A percentile compares a stretch with the other conserved stretches of the same genome.
These are phyloP conservation scores for Lagopus leucura DNA, from an alignment of 2,113 vertebrate genomes.

Conservation along the genomic window DNA sequence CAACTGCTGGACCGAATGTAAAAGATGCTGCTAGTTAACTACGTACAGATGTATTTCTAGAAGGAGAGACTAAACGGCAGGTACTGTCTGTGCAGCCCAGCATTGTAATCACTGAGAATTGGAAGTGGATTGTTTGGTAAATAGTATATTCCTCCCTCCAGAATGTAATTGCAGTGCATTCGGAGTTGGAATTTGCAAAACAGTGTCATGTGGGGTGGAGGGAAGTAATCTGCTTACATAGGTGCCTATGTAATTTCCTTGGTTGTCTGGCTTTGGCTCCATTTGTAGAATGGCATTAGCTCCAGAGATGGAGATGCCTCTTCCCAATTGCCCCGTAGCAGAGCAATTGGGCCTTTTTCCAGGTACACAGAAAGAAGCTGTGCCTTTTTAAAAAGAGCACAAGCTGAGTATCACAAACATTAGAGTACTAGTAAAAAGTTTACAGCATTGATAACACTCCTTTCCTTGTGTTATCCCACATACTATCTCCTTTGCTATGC, in stretches of 20 bases:
- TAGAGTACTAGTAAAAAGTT: not conserved
- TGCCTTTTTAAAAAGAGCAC: not conserved
- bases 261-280: not conserved
- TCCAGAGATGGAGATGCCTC: not conserved
- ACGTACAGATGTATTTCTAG: not conserved
- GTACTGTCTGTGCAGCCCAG: not conserved
- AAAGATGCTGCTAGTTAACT: not conserved
- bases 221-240: not conserved
- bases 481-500: not conserved
- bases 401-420: not conserved
- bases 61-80: not conserved
- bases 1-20: not conserved
- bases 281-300: not conserved
- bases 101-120: not conserved
- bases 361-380: accelerated
- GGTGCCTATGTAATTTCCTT: not conserved
- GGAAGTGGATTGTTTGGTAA: not conserved
- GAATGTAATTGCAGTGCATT: not conserved
- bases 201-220: not conserved
- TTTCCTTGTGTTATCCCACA: not conserved
- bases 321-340: not conserved
- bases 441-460: not conserved
- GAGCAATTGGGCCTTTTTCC: not conserved
- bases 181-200: not conserved
- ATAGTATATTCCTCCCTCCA: not conserved